Conservation (phyloP, 2,888 invertebrate genomes). For the Phengaris alcon region DNA sequence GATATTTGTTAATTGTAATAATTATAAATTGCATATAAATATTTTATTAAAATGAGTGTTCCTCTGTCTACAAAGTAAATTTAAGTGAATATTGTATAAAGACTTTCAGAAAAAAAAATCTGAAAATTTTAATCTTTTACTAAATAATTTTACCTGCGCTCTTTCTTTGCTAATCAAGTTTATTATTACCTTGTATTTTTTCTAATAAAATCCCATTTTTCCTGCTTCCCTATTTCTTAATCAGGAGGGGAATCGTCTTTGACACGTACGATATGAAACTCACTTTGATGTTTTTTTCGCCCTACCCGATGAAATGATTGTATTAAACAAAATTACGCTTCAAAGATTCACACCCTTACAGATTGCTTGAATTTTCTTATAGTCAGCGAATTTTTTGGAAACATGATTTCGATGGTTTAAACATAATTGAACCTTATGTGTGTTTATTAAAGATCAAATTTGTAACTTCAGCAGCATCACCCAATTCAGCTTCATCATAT, state of each 20-base stretch:
- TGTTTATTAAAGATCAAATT: not conserved
- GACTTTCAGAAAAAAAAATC: too few relatives aligned
- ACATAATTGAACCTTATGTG: not conserved
- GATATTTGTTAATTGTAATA: too few relatives aligned
- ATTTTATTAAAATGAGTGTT: too few relatives aligned
- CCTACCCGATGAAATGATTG: constrained; percentile 24
- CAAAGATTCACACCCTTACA: constrained; percentile 22
- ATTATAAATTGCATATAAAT: too few relatives aligned
- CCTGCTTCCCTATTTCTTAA: constrained; percentile 10
- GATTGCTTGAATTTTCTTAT: constrained; percentile 14
- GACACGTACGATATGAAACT: constrained; percentile 20
- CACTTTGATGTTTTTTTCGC: constrained; percentile 23
- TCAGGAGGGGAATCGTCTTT: constrained; percentile 17
- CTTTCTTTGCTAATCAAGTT: not conserved
- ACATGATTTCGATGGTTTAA: not conserved
- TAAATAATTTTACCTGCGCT: not conserved
- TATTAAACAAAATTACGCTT: constrained; percentile 28
- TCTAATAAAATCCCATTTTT: not conserved
- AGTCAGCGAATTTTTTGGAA: constrained; percentile 15
- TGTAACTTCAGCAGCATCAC: not conserved
- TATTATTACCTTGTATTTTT: not conserved
- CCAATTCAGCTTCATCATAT: constrained; percentile 10
- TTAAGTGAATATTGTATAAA: too few relatives aligned
- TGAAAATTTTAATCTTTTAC: too few relatives aligned
- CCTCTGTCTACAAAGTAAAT: too few relatives aligned